Percentiles rank a stretch among this genome's conserved stretches.
These are phyloP conservation scores for Chromoteleia sp. DNA, from an alignment of 2,888 invertebrate genomes.

Conservation along the genomic window DNA sequence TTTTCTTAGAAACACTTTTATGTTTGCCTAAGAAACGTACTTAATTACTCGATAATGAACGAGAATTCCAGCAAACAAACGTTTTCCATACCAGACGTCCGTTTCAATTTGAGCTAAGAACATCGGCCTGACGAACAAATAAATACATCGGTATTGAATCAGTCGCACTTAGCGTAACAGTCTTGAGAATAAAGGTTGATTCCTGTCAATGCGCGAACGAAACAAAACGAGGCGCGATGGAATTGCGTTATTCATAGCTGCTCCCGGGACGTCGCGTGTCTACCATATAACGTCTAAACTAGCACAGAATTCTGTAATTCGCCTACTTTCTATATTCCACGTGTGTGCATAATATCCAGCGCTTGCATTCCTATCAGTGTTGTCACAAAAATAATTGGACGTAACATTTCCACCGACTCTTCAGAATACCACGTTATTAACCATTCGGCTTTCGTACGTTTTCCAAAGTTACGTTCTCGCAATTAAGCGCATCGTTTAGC, in stretches of 20 bases:
- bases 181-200: constrained; percentile 36
- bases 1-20: constrained; percentile 8
- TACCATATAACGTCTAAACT: constrained; percentile 49
- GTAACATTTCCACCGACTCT: not conserved
- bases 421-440: not conserved
- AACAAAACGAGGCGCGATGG: constrained; percentile 27
- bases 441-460: not conserved
- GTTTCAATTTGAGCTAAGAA: constrained; percentile 7
- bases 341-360: constrained; percentile 25
- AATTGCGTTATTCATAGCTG: constrained; percentile 50
- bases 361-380: constrained; percentile 39
- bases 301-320: constrained; percentile 56
- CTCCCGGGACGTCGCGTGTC: constrained; percentile 52
- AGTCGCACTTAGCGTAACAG: constrained; percentile 15
- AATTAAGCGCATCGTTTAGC: not conserved
- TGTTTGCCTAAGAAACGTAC: constrained; percentile 8
- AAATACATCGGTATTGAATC: constrained; percentile 16
- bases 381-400: constrained; percentile 52
- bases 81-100: not conserved
- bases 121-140: not conserved
- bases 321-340: constrained; percentile 42
- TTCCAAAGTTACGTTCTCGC: not conserved
- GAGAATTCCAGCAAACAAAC: constrained; percentile 15
- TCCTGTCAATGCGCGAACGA: constrained; percentile 33
- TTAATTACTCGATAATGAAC: constrained; percentile 19